Base-by-base conservation (phyloP, 2,113 vertebrate genomes). In the Isurus oxyrinchus region DNA sequence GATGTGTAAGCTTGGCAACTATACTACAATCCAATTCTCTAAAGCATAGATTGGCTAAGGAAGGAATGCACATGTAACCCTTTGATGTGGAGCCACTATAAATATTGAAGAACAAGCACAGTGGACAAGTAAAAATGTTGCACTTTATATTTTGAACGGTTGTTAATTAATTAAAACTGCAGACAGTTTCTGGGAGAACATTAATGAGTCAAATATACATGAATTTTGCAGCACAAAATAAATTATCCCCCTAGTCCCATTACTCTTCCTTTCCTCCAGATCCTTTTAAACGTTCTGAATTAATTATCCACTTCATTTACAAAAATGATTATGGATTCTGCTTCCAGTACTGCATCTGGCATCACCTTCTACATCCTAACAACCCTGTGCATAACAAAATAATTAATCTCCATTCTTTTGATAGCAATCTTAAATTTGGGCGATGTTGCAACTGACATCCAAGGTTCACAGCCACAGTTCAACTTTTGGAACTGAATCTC, bases 11-110 rank as follows among this genome's bases (percentile, higher is more conserved):
- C 27, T 66, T 63, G 59, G 16, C 90, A 63, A 94, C 59, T 44
- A 35, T 21, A 10, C 59, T 94, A 57, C 55, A 90, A 90, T 90
- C 19, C 88, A 93, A 61, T 94, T 94, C 27, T 66, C 19, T 23
- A 63, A 94, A 94, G 59, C n/a, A 94, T n/a, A 63, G 90, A 21
- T 63, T 94, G n/a, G 59, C n/a, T 94, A 94, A 91, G 59, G 55
- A 63, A 61, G 16, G 90, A 94, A 23, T 23, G 35, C 23, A 40
- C 1, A 23, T 2, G 16, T 61, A 94, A 63, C 8, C 35, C 31
- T 94, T n/a, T 94, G 81, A 84, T 21, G 6, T 23, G n/a, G 6
- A 44, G 5, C 35, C 40, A 21, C n/a, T 40, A 23, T 40, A 94
- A 40, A 23, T 40, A 94, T 40, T 90, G 11, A 94, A 40, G 21